Evolutionary conservation across 2,113 vertebrate species (phyloP).

Genomic region (Myotis davidii): DNA sequence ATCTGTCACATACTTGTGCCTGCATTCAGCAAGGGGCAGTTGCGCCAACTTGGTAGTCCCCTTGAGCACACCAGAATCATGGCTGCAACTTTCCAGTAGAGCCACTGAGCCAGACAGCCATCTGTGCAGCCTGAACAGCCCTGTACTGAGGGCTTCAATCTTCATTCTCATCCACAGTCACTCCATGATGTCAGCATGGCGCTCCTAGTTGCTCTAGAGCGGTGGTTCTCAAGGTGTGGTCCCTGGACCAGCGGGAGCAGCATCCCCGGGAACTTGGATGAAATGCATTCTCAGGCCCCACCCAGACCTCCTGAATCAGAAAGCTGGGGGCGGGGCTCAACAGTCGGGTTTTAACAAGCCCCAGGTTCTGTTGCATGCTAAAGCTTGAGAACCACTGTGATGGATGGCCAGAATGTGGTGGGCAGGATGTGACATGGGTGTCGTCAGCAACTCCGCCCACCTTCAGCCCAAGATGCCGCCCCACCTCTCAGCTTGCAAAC

Average conservation of each 20-base stretch:
- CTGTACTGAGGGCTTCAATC: background rate
- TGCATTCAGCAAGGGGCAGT: background rate
- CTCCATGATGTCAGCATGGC: background rate
- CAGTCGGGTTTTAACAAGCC: background rate
- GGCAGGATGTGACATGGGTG: background rate
- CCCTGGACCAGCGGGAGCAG: background rate
- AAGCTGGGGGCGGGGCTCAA: background rate
- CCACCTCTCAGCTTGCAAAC: background rate
- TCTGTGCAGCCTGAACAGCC: background rate
- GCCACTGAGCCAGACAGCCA: background rate
- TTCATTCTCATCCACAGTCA: background rate
- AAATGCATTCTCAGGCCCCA: conserved; percentile 63
- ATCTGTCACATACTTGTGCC: background rate
- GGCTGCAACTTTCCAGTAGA: background rate
- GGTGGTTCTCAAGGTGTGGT: background rate
- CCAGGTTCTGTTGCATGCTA: background rate
- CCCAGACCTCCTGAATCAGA: conserved; percentile 50
- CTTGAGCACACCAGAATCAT: background rate
- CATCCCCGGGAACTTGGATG: background rate
- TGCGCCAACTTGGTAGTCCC: accelerated
- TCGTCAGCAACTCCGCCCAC: background rate
- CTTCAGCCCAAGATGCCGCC: background rate
- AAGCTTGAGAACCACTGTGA: background rate
- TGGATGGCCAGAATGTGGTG: background rate
- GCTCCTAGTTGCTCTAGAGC: background rate